Conservation (phyloP, 2,797 vertebrate species). For the Schizopygopsis malacanthus region DNA sequence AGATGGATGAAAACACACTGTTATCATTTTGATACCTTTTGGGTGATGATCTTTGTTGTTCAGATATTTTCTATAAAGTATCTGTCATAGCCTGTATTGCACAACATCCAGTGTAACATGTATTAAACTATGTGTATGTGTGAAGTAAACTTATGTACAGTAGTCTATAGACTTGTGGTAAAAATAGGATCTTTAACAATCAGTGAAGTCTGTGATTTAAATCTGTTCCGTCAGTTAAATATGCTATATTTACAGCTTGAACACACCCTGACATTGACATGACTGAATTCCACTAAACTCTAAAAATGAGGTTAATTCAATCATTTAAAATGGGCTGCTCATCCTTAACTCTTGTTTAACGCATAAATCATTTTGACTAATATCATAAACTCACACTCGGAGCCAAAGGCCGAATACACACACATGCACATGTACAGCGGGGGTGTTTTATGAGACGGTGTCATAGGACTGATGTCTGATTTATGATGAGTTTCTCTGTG, state of each 20-base stretch:
- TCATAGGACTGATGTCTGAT: constrained; percentile 44
- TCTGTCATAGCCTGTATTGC: background rate
- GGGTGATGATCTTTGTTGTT: background rate
- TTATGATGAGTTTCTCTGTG: constrained; percentile 43
- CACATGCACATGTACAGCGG: constrained; percentile 9
- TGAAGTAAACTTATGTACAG: background rate
- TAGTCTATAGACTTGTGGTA: background rate
- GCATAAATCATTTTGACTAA: background rate
- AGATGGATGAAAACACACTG: background rate
- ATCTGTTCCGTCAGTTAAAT: background rate
- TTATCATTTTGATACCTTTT: background rate
- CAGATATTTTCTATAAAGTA: background rate
- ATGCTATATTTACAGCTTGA: background rate
- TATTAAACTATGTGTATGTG: background rate
- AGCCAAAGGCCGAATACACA: background rate
- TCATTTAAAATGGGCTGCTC: background rate
- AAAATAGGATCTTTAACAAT: background rate
- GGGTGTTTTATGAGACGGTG: constrained; percentile 37
- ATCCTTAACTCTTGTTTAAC: background rate
- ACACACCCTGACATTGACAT: background rate
- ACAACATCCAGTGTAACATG: background rate
- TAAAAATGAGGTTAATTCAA: constrained; percentile 2
- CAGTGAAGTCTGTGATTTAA: background rate
- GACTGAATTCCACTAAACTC: constrained; percentile 9
- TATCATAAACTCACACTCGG: constrained; percentile 12